A percentile compares a stretch with the other conserved stretches of the same genome.
These are phyloP conservation scores for Genyomyrus donnyi DNA, from an alignment of 2,113 vertebrate genomes.

Conservation along the genomic window DNA sequence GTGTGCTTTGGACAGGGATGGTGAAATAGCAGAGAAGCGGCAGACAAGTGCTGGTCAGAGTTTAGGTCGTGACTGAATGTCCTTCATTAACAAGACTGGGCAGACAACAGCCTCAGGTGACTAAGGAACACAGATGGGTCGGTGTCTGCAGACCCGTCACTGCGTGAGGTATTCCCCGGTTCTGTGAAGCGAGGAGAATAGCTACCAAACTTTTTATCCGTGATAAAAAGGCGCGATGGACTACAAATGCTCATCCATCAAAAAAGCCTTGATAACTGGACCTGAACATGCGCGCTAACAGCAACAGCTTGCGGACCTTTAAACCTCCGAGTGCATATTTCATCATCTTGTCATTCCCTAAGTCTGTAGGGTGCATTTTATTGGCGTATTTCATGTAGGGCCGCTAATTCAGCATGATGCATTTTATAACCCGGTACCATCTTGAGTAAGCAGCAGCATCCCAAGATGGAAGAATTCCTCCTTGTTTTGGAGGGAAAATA, in stretches of 20 bases:
- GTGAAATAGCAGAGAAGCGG: not conserved
- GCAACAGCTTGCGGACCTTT: not conserved
- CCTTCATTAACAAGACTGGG: not conserved
- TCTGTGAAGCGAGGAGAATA: not conserved
- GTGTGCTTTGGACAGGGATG: not conserved
- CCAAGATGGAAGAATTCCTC: not conserved
- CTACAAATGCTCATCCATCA: not conserved
- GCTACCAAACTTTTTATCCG: not conserved
- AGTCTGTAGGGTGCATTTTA: not conserved
- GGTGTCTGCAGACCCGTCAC: not conserved
- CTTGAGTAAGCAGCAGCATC: not conserved
- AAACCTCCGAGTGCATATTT: not conserved
- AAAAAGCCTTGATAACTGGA: not conserved
- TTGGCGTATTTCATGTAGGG: not conserved
- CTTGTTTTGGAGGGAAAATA: not conserved
- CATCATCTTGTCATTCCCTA: not conserved
- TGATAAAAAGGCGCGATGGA: not conserved
- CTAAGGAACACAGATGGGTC: not conserved
- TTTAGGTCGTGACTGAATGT: not conserved
- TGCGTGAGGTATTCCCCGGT: not conserved
- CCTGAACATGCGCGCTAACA: not conserved
- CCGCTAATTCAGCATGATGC: not conserved
- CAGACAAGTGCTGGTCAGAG: not conserved
- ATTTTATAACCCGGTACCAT: not conserved
- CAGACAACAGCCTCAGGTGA: not conserved